Percentiles rank a stretch among this genome's conserved stretches.
These are phyloP conservation scores for Cataglyphis hispanica DNA, from an alignment of 1,140 invertebrate genomes.

Conservation along the genomic window DNA sequence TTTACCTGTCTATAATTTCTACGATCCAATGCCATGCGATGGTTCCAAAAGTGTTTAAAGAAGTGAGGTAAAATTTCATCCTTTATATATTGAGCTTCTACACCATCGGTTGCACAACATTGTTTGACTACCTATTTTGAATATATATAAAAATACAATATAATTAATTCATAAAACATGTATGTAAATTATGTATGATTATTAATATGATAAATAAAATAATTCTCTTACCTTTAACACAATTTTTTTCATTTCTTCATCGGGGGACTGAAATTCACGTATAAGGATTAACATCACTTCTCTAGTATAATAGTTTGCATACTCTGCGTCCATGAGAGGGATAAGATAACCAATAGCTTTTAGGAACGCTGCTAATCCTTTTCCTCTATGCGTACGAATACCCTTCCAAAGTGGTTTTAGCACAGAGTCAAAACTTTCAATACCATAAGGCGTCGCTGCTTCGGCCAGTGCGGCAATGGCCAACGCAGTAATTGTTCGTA, in stretches of 20 bases:
- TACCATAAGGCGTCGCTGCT: slow-evolving; percentile 99
- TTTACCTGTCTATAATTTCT: slow-evolving; percentile 96
- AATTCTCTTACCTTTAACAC: slow-evolving; percentile 94
- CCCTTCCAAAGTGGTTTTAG: slow-evolving; percentile 99
- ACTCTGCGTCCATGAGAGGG: slow-evolving; percentile 99
- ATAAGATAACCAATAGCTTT: slow-evolving; percentile 99
- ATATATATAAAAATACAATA: slow-evolving; percentile 20
- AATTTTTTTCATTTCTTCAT: slow-evolving; percentile 99
- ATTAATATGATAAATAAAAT: slow-evolving; percentile 16
- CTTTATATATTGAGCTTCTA: slow-evolving; percentile 99
- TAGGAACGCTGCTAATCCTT: slow-evolving; percentile 99
- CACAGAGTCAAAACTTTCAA: slow-evolving; percentile 99
- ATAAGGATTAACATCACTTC: slow-evolving; percentile 99
- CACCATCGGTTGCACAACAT: slow-evolving; percentile 99
- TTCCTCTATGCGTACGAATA: slow-evolving; percentile 98
- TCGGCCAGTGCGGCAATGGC: slow-evolving; percentile 99
- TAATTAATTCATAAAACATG: slow-evolving; percentile 34
- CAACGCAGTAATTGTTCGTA: slow-evolving; percentile 98
- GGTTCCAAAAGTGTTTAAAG: slow-evolving; percentile 99
- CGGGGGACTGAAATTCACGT: slow-evolving; percentile 99
- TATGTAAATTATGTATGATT: slow-evolving; percentile 24
- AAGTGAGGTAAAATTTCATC: slow-evolving; percentile 99
- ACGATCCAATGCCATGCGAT: slow-evolving; percentile 99
- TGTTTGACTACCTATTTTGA: slow-evolving; percentile 97
- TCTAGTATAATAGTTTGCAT: slow-evolving; percentile 99